A percentile compares a stretch with the other conserved stretches of the same genome.
Conservation (phyloP, 2,113 vertebrate genomes). For the Pica pica region DNA sequence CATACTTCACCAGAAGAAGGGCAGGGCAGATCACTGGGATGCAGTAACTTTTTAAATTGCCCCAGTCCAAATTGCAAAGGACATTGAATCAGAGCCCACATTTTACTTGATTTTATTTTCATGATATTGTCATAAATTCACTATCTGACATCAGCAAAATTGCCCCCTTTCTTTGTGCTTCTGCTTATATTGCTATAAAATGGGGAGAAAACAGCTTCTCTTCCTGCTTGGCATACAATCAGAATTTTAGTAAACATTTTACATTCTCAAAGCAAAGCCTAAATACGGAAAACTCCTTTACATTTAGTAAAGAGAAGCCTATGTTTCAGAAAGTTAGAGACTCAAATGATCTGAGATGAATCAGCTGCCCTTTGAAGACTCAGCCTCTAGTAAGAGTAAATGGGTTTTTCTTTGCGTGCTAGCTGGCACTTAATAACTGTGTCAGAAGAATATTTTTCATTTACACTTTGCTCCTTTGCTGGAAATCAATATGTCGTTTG, state of each 20-base stretch:
- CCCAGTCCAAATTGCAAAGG: not conserved
- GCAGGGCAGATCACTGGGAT: not conserved
- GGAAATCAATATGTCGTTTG: constrained; percentile 73
- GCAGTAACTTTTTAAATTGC: not conserved
- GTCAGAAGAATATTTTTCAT: constrained; percentile 74
- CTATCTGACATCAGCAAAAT: not conserved
- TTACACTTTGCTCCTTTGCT: constrained; percentile 67
- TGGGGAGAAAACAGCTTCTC: not conserved
- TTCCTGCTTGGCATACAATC: not conserved
- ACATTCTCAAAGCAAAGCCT: not conserved
- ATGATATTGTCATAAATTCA: not conserved
- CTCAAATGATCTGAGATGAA: not conserved
- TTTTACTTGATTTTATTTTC: not conserved
- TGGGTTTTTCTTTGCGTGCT: constrained; percentile 30
- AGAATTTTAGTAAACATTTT: not conserved
- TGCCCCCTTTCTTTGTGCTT: not conserved
- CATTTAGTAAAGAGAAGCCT: not conserved
- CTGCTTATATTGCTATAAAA: not conserved
- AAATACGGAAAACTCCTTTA: not conserved
- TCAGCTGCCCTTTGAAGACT: constrained; percentile 21
- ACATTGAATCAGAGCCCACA: not conserved
- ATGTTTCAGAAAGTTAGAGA: not conserved
- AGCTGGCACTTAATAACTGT: constrained; percentile 62
- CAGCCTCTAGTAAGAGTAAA: constrained; percentile 29
- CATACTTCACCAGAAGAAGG: not conserved